Conservation (phyloP, 2,797 vertebrate species). For the Xenops minutus region DNA sequence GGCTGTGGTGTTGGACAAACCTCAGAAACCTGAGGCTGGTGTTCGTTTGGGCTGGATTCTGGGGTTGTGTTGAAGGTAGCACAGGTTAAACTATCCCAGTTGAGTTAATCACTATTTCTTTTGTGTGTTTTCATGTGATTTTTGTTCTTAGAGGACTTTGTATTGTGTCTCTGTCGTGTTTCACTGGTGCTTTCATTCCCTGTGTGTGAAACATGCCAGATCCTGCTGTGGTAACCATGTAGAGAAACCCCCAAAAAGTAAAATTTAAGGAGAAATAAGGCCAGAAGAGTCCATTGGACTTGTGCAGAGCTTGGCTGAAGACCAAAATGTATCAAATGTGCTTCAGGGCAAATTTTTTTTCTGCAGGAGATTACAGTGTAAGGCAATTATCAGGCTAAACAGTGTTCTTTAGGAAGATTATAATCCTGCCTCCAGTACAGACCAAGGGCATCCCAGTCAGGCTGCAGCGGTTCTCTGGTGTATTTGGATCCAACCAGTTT, state of each 20-base stretch:
- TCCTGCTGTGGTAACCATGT: not conserved
- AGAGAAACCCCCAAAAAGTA: not conserved
- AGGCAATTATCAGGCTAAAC: not conserved
- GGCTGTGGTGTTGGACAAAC: not conserved
- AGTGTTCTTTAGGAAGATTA: not conserved
- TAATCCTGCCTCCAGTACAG: not conserved
- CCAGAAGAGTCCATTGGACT: not conserved
- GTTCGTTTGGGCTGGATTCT: not conserved
- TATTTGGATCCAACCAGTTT: not conserved
- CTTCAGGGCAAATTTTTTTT: not conserved
- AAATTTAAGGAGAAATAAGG: not conserved
- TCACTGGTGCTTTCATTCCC: not conserved
- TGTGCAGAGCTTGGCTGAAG: not conserved
- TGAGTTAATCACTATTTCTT: not conserved
- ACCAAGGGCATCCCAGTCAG: not conserved
- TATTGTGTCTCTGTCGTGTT: fast-evolving
- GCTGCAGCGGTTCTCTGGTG: not conserved
- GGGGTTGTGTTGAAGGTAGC: not conserved
- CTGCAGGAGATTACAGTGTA: not conserved
- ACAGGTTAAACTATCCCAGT: fast-evolving
- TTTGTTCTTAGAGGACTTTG: not conserved
- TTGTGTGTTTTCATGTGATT: not conserved
- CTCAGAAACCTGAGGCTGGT: not conserved
- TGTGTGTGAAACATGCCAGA: fast-evolving
- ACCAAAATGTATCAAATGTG: not conserved